phyloP scores from a whole-genome alignment of 2,888 invertebrate genomes.

The Luperina nickerlii region DNA sequence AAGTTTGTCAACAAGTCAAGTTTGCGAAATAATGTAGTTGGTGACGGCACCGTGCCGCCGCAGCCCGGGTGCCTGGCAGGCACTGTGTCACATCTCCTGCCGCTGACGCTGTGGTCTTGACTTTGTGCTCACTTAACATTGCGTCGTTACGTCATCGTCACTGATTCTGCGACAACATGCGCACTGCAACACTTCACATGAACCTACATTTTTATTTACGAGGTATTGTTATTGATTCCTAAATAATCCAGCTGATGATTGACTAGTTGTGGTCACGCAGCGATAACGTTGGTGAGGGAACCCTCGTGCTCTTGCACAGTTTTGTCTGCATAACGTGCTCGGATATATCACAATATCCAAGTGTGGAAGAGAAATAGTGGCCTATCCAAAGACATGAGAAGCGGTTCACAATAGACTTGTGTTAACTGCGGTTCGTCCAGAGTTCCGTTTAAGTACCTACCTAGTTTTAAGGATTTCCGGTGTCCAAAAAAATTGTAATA shows the following conservation, averaged over 20 bases:
- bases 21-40: neutral
- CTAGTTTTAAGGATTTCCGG: neutral
- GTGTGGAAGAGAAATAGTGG: neutral
- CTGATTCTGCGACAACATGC: neutral
- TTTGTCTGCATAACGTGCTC: neutral
- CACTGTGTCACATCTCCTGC: neutral
- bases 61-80: too few relatives aligned
- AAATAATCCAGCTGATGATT: neutral
- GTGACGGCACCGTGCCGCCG: neutral
- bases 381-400: neutral
- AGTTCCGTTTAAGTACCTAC: neutral
- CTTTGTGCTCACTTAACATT: constrained; percentile 44
- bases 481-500: neutral
- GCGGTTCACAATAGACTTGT: neutral
- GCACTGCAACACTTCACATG: neutral
- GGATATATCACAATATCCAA: neutral
- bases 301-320: neutral
- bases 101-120: constrained; percentile 36
- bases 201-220: neutral
- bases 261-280: neutral
- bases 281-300: neutral
- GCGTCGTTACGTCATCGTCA: constrained; percentile 13
- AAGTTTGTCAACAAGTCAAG: neutral
- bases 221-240: neutral
- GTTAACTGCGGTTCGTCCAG: neutral